Evolutionary conservation across 2,113 vertebrate species (phyloP).

Genomic region (Etheostoma cragini): DNA sequence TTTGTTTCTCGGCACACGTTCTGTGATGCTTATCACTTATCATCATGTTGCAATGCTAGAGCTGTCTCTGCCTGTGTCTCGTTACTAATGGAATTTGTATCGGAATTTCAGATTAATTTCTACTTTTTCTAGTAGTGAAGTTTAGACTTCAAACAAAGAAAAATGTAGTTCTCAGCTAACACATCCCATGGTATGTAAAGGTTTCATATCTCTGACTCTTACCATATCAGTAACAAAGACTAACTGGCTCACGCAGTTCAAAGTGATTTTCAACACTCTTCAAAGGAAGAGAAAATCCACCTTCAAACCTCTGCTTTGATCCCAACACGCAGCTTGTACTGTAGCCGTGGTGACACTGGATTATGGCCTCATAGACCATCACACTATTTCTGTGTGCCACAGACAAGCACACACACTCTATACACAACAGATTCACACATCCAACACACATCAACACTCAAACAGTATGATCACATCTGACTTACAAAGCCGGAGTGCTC

Average conservation of each 20-base stretch:
- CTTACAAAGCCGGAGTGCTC: conserved; percentile 32
- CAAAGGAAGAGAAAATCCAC: conserved; percentile 67
- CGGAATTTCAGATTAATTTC: not conserved
- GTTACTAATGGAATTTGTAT: conserved; percentile 3
- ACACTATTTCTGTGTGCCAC: conserved; percentile 52
- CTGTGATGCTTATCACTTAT: conserved; percentile 37
- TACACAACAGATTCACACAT: conserved; percentile 19
- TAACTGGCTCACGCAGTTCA: conserved; percentile 2
- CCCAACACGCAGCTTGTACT: conserved; percentile 33
- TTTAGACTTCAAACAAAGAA: conserved; percentile 10
- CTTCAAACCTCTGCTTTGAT: conserved; percentile 65
- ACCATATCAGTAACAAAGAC: conserved; percentile 20
- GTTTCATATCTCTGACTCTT: conserved; percentile 6
- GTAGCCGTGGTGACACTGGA: conserved; percentile 32
- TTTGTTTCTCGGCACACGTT: not conserved
- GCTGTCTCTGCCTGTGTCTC: conserved; percentile 19
- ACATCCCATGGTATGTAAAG: conserved; percentile 2
- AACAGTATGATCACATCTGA: conserved; percentile 37
- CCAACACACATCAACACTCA: conserved; percentile 26
- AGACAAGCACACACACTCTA: not conserved
- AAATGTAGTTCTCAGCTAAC: conserved; percentile 6
- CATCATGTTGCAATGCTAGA: conserved; percentile 17
- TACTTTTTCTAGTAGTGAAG: not conserved
- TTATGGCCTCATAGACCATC: conserved; percentile 46
- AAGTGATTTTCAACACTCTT: conserved; percentile 40